A percentile compares a stretch with the other conserved stretches of the same genome.
These are phyloP conservation scores for Ctenochaetus hawaiiensis DNA, from an alignment of 2,797 vertebrate species.

Conservation along the genomic window DNA sequence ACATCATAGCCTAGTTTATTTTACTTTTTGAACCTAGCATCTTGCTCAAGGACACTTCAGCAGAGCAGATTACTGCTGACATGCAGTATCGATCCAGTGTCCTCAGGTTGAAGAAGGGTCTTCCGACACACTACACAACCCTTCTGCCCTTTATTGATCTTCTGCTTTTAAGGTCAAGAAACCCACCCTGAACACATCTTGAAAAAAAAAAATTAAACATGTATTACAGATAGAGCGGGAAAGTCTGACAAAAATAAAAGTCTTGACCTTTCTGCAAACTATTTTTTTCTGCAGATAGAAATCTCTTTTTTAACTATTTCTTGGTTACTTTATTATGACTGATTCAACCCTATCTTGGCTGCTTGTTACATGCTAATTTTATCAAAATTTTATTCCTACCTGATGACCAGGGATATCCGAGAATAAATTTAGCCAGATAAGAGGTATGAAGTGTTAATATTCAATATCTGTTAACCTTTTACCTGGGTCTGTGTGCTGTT, in stretches of 20 bases:
- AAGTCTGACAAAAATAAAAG: slow-evolving; percentile 35
- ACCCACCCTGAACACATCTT: slow-evolving; percentile 51
- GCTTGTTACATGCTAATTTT: slow-evolving; percentile 29
- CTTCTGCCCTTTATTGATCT: slow-evolving; percentile 72
- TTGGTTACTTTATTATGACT: slow-evolving; percentile 3
- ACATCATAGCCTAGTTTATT: slow-evolving; percentile 28
- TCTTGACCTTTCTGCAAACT: slow-evolving; percentile 39
- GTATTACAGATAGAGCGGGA: slow-evolving; percentile 38
- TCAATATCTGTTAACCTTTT: slow-evolving; percentile 72
- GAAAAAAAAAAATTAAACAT: slow-evolving; percentile 6
- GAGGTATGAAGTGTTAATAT: slow-evolving; percentile 32
- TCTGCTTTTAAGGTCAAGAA: slow-evolving; percentile 65
- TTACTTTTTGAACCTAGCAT: slow-evolving; percentile 27
- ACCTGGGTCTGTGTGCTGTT: slow-evolving; percentile 27
- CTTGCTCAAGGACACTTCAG: slow-evolving; percentile 74
- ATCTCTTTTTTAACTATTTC: slow-evolving; percentile 15
- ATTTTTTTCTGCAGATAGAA: slow-evolving; percentile 4
- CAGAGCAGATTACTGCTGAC: slow-evolving; percentile 63
- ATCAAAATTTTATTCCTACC: slow-evolving; percentile 36
- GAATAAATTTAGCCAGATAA: slow-evolving; percentile 65
- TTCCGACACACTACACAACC: slow-evolving; percentile 63
- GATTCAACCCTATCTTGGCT: slow-evolving; percentile 6
- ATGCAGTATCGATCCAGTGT: slow-evolving; percentile 61
- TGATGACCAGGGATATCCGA: slow-evolving; percentile 25
- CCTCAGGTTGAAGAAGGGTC: slow-evolving; percentile 60